These are phyloP conservation scores for Rhinogobius similis DNA, from an alignment of 2,113 vertebrate species.

Conservation along the genomic window DNA sequence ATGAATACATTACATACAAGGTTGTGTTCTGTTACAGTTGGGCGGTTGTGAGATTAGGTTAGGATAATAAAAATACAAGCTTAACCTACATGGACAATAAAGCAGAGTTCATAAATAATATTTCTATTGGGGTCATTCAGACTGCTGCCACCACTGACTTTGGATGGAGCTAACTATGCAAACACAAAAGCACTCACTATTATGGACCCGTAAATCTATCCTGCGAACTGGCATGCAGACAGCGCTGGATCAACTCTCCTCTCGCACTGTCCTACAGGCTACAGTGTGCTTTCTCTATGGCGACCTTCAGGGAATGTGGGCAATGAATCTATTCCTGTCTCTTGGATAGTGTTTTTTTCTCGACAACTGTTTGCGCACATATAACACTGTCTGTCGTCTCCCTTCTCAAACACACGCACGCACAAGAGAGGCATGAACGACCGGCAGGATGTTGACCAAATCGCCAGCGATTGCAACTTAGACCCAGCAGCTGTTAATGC, in stretches of 20 bases:
- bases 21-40: no score
- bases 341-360: conserved; percentile 32
- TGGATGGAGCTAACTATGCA: not conserved
- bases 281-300: conserved; percentile 6
- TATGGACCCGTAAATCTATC: not conserved
- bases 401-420: conserved; percentile 3
- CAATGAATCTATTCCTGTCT: conserved; percentile 37
- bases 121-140: not conserved
- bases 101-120: not conserved
- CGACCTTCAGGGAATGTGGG: conserved; percentile 35
- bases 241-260: not conserved
- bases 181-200: conserved; percentile 2
- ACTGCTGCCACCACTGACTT: not conserved
- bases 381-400: conserved; percentile 27
- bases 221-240: conserved; percentile 2
- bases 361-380: conserved; percentile 34
- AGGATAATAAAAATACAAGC: not conserved
- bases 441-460: conserved; percentile 52
- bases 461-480: conserved; percentile 33
- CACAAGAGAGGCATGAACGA: conserved; percentile 12
- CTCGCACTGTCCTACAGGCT: not conserved
- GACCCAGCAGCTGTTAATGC: conserved; percentile 43
- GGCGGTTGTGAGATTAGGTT: not conserved
- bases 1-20: not conserved
- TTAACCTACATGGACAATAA: not conserved